Evolutionary conservation across 2,797 vertebrate genomes (phyloP).

Genomic region (Chaetodon trifasciatus): DNA sequence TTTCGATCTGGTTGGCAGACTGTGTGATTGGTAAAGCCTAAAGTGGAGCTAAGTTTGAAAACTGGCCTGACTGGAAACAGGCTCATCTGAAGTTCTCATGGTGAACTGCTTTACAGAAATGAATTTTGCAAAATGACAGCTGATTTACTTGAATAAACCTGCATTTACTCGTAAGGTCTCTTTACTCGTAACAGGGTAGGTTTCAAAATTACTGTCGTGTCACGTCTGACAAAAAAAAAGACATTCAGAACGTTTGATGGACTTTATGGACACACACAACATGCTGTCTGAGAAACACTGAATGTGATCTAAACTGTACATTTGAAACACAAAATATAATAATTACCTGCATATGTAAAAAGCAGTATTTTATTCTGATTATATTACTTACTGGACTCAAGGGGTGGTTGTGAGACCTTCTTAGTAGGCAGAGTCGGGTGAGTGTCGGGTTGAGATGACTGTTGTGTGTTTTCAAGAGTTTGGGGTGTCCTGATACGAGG

Average conservation of each 20-base stretch:
- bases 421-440: constrained; percentile 35
- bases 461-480: constrained; percentile 42
- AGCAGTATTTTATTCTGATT: neutral
- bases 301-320: neutral
- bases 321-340: neutral
- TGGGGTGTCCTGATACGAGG: constrained; percentile 59
- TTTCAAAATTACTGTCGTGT: neutral
- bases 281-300: neutral
- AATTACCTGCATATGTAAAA: neutral
- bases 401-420: constrained; percentile 24
- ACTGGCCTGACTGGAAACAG: neutral
- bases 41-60: neutral
- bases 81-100: too few species aligned
- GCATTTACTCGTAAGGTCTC: neutral
- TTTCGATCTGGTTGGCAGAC: neutral
- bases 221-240: neutral
- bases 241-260: neutral
- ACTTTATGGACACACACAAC: neutral
- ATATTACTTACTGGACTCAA: constrained; percentile 50
- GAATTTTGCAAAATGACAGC: too few species aligned
- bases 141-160: neutral
- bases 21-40: neutral
- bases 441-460: constrained; percentile 36
- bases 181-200: neutral
- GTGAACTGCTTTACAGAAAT: too few species aligned